Base-by-base conservation (phyloP, 1,140 invertebrate species). In the Subanguina moxae region DNA sequence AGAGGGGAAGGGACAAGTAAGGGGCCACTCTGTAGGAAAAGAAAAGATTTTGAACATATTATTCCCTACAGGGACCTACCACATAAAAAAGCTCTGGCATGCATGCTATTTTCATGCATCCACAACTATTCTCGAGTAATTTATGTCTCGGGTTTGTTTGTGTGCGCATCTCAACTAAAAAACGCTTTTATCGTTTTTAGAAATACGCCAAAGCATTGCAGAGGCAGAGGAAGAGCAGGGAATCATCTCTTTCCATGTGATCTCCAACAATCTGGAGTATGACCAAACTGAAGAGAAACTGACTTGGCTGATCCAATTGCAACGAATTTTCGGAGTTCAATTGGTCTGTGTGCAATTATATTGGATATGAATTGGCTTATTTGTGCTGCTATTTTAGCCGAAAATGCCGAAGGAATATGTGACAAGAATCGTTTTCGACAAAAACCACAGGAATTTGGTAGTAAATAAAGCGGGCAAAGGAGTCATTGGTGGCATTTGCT, bases 391-490 rank as follows among this genome's bases (percentile, higher is more conserved):
- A 38, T 38, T 38, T 38, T 5, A 38, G 62, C 93, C 95, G 0
- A 87, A 91, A 83, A 99, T 98, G 94, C 93, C 93, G 0, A 93
- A 93, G 76, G 93, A 97, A 84, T 98, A 98, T 79, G 96, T 99
- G 68, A 93, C 92, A 0, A 88, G 97, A 76, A 83, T 97, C 23
- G 91, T 98, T 0, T 98, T 98, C 85, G 95, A 98, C 86, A 91
- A 92, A 88, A 91, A 86, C 88, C 78, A 80, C 45, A 59, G 52
- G n/a, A 80, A 76, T 59, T 64, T 80, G 62, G 68, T 77, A n/a
- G 67, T 82, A 17, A 13, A 82, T 8, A 80, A 81, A 62, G 71
- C 32, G 76, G 77, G 68, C 57, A 70, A 78, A 32, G 77, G 78
- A 21, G 92, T 94, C 0, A 97, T 98, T 73, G 95, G 95, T 15